These are phyloP conservation scores for Glaucidium brasilianum DNA, from an alignment of 2,113 vertebrate genomes.

Conservation along the genomic window DNA sequence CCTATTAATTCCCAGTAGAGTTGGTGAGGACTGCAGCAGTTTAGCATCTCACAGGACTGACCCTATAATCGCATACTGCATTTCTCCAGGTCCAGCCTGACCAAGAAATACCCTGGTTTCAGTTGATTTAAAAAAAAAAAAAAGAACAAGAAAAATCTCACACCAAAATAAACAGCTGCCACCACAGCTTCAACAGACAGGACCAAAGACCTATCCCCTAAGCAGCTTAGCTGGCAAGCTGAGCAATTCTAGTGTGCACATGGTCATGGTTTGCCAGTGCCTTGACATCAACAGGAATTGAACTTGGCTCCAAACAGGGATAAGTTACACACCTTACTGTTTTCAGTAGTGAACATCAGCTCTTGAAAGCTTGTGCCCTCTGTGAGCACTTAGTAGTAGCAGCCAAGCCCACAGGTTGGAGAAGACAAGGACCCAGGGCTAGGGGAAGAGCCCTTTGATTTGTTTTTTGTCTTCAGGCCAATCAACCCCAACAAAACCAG, in stretches of 20 bases:
- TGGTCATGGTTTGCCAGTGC: not conserved
- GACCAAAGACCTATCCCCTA: not conserved
- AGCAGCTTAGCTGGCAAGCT: not conserved
- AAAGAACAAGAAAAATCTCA: not conserved
- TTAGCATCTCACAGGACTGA: not conserved
- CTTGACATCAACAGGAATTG: not conserved
- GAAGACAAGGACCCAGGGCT: not conserved
- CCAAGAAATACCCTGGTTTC: conserved; percentile 14
- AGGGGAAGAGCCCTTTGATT: not conserved
- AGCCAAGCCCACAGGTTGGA: not conserved
- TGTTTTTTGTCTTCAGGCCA: not conserved
- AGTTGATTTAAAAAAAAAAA: not conserved
- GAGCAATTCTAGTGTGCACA: not conserved
- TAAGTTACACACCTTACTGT: not conserved
- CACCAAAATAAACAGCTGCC: conserved; percentile 23
- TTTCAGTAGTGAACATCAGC: conserved; percentile 30
- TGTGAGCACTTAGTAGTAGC: not conserved
- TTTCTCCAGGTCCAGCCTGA: conserved; percentile 57
- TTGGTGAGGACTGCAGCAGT: not conserved
- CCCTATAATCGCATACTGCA: not conserved
- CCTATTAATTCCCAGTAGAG: not conserved
- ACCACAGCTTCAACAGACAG: not conserved
- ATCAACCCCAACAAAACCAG: not conserved
- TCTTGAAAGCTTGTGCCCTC: not conserved
- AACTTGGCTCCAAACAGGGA: not conserved